A percentile compares a stretch with the other conserved stretches of the same genome.
Evolutionary conservation across 2,888 invertebrate species (phyloP).

Genomic region (Slavum lentiscoides): DNA sequence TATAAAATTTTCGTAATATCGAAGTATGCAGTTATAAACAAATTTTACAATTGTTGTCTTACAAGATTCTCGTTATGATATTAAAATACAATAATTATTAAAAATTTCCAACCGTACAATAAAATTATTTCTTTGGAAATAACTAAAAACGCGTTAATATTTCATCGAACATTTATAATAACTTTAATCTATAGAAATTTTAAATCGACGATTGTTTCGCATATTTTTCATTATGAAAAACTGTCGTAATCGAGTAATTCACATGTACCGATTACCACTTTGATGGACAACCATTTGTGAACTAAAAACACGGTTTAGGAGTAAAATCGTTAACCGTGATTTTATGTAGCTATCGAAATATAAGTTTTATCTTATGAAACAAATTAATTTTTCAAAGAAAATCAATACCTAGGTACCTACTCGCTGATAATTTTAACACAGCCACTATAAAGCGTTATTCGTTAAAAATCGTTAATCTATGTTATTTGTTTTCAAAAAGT

Average conservation of each 20-base stretch:
- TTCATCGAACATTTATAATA: too few relatives aligned
- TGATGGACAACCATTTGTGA: not conserved
- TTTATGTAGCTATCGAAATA: not conserved
- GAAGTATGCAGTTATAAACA: not conserved
- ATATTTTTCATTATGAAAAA: too few relatives aligned
- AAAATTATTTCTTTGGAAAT: too few relatives aligned
- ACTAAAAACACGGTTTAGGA: not conserved
- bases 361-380: not conserved
- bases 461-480: slow-evolving; percentile 15
- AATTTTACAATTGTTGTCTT: not conserved
- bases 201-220: too few relatives aligned
- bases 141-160: too few relatives aligned
- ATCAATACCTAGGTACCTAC: slow-evolving; percentile 1
- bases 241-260: not conserved
- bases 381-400: slow-evolving; percentile 16
- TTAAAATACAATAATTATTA: too few relatives aligned
- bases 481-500: slow-evolving; percentile 20
- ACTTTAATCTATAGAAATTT: too few relatives aligned
- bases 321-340: not conserved
- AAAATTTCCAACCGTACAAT: too few relatives aligned
- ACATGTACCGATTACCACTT: not conserved
- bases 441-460: not conserved
- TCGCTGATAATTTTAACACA: not conserved
- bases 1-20: not conserved
- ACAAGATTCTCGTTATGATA: too few relatives aligned